Evolutionary conservation across 2,888 invertebrate genomes (phyloP), one percentile per base, ranked within the genome.

Genomic region (Caenorhabditis plicata): DNA sequence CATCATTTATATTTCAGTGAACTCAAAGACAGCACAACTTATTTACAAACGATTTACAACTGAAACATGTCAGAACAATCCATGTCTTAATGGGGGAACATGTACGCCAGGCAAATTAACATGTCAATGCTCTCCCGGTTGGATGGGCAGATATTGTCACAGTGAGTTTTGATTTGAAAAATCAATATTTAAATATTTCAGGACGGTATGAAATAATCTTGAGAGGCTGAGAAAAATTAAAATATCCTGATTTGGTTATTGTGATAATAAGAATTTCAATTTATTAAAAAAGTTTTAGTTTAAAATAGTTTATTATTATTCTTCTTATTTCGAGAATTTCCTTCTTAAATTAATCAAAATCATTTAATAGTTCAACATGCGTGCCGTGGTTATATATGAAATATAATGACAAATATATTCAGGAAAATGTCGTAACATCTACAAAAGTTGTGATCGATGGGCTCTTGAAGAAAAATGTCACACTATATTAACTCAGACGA

Each of bases 361-460:
- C n/a, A n/a, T n/a, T n/a, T n/a, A n/a, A n/a, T n/a, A n/a, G n/a
- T n/a, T n/a, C n/a, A n/a, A n/a, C n/a, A n/a, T n/a, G n/a, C n/a
- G n/a, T n/a, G n/a, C n/a, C n/a, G n/a, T n/a, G n/a, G n/a, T n/a
- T n/a, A n/a, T n/a, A n/a, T n/a, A n/a, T n/a, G n/a, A n/a, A n/a
- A n/a, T n/a, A n/a, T 43, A 11, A 43, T 33, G 2, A 25, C 11
- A 31, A 15, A 29, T 5, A 4, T 15, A 20, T 64, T 29, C 52
- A 81, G 81, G 80, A 35, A 75, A 78, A 32, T 81, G 81, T 67
- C 74, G 79, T 25, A 76, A 81, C 62, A 79, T 81, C 33, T 81
- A 81, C 68, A 69, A 78, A 54, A 74, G 75, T 48, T 81, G 81
- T 55, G 77, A 77, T 38, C 65, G 79, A 22, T 81, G 81, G 81